Base-by-base conservation (phyloP, 1,140 invertebrate species). In the Cydia pomonella region DNA sequence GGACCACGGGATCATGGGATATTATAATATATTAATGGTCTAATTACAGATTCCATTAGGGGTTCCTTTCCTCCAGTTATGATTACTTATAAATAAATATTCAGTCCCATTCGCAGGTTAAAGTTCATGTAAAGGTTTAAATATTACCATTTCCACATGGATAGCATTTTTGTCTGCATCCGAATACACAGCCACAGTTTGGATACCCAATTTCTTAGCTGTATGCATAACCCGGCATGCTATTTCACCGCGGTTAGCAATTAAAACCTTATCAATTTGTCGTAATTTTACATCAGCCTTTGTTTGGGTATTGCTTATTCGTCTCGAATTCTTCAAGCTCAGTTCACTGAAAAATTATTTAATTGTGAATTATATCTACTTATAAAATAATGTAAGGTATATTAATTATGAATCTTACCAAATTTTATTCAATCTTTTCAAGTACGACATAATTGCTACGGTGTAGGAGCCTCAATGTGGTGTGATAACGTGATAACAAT, bases 201-300 rank as follows among this genome's bases (percentile, higher is more conserved):
- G 95, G 44, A 99, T 96, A 21, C 98, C 98, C 75, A 99, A 93
- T 83, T 96, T 97, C 79, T 95, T 95, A 0, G 99, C 98, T 6
- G 98, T 99, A 87, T 95, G 94, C 76, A 97, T 96, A 6, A 99
- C 96, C 50, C 99, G 94, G 87, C 98, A 99, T 66, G 99, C 98
- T 91, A 99, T 99, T 94, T 99, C 99, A 21, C 99, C 99, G 82
- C 99, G 94, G 92, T 99, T 99, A 16, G 99, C 98, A 81, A 99
- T 98, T 9, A 99, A 87, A 27, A 99, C 93, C 93, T 97, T 97
- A 63, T 94, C 94, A 44, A 97, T 96, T n/a, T 86, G 87, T 16
- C 84, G 81, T 41, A 77, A 74, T n/a, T 84, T 76, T 9, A 89
- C 75, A 47, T 89, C 85, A 74, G 80, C 77, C 79, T 89, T 87